Evolutionary conservation across 2,797 vertebrate genomes (phyloP).

Genomic region (Enteromius afrohamiltoni): DNA sequence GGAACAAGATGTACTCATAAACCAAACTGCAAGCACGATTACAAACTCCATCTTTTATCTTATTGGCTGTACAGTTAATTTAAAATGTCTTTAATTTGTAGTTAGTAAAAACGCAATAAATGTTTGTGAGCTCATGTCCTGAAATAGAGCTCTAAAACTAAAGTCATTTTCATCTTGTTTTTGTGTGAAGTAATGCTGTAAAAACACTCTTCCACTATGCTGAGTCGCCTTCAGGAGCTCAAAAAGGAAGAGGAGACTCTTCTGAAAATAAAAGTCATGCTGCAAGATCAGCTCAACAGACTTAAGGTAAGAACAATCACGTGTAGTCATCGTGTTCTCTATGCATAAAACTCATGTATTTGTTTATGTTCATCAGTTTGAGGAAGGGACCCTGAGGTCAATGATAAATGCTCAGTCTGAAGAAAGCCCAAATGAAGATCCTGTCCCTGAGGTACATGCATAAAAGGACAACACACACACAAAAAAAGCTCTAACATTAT

Average conservation of each 20-base stretch:
- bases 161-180: conserved; percentile 11
- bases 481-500: background rate
- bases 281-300: conserved; percentile 85
- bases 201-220: conserved; percentile 73
- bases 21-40: background rate
- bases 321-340: background rate
- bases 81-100: background rate
- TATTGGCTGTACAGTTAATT: background rate
- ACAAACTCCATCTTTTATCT: background rate
- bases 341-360: background rate
- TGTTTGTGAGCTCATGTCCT: background rate
- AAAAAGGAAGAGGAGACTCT: conserved; percentile 87
- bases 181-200: conserved; percentile 73
- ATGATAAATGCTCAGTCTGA: conserved; percentile 80
- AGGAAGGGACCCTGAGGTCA: conserved; percentile 82
- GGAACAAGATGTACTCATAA: conserved; percentile 23
- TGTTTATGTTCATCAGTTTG: conserved; percentile 74
- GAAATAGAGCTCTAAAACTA: background rate
- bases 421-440: conserved; percentile 67
- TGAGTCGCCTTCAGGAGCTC: conserved; percentile 84
- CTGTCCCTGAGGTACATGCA: conserved; percentile 68
- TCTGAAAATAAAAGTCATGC: conserved; percentile 84
- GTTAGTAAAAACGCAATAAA: background rate
- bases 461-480: background rate
- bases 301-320: conserved; percentile 71